These are phyloP conservation scores for Orycteropus afer DNA, from an alignment of 2,113 vertebrate species.

Conservation along the genomic window DNA sequence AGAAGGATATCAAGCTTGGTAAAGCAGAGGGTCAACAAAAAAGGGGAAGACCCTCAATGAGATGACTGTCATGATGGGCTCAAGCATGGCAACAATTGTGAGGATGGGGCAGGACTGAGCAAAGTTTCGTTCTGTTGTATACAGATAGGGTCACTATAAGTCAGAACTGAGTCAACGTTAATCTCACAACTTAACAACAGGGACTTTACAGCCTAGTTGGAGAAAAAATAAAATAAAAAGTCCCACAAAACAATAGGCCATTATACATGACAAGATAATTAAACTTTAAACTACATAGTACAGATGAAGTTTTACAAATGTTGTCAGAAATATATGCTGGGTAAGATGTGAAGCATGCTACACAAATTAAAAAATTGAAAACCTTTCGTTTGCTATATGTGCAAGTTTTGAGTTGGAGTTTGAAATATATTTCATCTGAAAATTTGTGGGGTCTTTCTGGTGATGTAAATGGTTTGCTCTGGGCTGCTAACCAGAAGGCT, in stretches of 20 bases:
- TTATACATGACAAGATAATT: conserved; percentile 32
- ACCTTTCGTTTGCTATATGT: neutral
- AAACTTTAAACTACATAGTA: conserved; percentile 9
- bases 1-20: too few relatives aligned
- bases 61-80: too few relatives aligned
- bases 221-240: conserved; percentile 58
- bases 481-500: too few relatives aligned
- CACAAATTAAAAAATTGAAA: neutral
- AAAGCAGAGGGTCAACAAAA: too few relatives aligned
- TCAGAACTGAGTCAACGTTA: too few relatives aligned
- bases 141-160: too few relatives aligned
- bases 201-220: conserved; percentile 1
- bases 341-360: neutral
- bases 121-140: too few relatives aligned
- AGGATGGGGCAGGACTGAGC: too few relatives aligned
- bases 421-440: conserved; percentile 23
- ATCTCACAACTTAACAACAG: too few relatives aligned
- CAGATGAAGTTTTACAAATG: conserved; percentile 7
- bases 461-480: too few relatives aligned
- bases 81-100: too few relatives aligned
- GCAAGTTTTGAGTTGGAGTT: conserved; percentile 19
- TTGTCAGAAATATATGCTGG: conserved; percentile 49
- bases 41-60: too few relatives aligned
- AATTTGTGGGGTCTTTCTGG: neutral
- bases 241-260: conserved; percentile 43